These are phyloP conservation scores for Condylura cristata DNA, from an alignment of 2,113 vertebrate species.

Conservation along the genomic window DNA sequence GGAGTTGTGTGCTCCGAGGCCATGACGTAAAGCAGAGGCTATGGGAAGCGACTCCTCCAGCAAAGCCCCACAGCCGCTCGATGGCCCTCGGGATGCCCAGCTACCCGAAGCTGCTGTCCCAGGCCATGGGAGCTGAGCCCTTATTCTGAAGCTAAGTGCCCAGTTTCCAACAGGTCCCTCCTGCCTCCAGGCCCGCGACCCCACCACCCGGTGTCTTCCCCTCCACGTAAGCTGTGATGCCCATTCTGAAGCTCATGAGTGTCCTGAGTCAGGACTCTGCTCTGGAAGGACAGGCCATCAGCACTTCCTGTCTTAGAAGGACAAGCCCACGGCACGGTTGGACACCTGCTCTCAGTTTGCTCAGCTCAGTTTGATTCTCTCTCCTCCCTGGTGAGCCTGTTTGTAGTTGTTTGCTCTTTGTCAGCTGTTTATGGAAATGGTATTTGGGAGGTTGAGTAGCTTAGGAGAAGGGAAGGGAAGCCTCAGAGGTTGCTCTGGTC, in stretches of 20 bases:
- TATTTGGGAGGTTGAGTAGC: background rate
- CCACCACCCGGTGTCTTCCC: background rate
- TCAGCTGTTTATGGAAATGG: background rate
- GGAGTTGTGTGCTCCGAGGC: background rate
- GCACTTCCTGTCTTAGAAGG: conserved; percentile 25
- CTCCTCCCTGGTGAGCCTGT: conserved; percentile 37
- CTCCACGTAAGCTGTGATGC: background rate
- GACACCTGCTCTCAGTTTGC: background rate
- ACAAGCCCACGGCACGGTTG: background rate
- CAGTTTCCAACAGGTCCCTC: background rate
- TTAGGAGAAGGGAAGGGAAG: background rate
- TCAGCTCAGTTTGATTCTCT: conserved; percentile 37
- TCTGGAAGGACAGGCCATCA: background rate
- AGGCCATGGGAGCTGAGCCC: background rate
- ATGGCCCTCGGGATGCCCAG: background rate
- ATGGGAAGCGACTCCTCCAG: background rate
- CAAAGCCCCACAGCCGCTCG: background rate
- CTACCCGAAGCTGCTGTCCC: background rate
- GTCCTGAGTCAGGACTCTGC: background rate
- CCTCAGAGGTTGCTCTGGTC: background rate
- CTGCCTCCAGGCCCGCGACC: background rate
- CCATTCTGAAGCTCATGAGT: background rate
- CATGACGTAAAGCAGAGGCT: background rate
- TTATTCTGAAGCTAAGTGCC: background rate
- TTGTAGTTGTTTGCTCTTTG: background rate